Conservation (phyloP, 2,888 invertebrate genomes). For the Pyrrhia umbra region DNA sequence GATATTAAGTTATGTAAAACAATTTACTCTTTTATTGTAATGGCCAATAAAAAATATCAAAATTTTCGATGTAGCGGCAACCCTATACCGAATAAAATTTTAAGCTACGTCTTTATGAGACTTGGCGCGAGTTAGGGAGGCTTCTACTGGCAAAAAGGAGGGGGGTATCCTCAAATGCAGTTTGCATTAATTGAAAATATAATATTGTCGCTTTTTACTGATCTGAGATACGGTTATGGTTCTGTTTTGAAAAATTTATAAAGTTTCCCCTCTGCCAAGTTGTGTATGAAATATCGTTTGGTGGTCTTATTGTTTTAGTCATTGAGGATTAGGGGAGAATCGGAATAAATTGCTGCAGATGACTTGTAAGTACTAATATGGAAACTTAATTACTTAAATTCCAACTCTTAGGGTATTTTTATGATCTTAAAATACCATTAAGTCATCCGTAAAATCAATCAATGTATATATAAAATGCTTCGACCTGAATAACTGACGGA, state of each 20-base stretch:
- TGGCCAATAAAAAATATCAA: no score
- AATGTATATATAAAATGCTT: no score
- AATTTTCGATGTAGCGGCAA: not conserved
- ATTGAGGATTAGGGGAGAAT: no score
- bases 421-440: no score
- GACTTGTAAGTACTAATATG: no score
- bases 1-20: no score
- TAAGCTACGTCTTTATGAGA: constrained; percentile 59
- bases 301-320: not conserved
- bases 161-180: constrained; percentile 55
- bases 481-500: no score
- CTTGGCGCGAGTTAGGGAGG: constrained; percentile 56
- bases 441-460: no score
- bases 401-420: no score
- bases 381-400: no score
- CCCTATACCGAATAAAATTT: constrained; percentile 54
- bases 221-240: constrained; percentile 56
- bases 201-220: constrained; percentile 57
- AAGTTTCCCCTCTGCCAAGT: constrained; percentile 11
- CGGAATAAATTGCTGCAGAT: no score
- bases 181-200: constrained; percentile 65
- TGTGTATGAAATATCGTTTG: not conserved
- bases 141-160: constrained; percentile 16
- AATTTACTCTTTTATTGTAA: no score
- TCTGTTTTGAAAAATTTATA: constrained; percentile 45